Evolutionary conservation across 2,797 vertebrate species (phyloP).

Genomic region (Tapera naevia): DNA sequence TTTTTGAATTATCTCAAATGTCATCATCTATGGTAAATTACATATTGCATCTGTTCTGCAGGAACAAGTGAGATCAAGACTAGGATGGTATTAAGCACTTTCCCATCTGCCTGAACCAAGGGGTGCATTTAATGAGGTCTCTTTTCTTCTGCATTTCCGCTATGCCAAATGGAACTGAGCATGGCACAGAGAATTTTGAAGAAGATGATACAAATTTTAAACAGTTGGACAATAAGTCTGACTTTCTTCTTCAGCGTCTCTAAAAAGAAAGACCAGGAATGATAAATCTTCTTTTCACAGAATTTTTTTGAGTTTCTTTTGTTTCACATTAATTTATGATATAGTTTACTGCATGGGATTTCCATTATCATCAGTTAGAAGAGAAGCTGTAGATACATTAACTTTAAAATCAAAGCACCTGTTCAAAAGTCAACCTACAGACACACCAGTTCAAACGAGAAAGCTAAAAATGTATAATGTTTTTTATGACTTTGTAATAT

Average conservation of each 20-base stretch:
- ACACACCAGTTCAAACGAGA: not conserved
- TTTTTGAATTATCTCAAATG: conserved; percentile 50
- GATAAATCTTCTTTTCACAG: not conserved
- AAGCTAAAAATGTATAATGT: not conserved
- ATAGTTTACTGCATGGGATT: not conserved
- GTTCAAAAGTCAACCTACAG: not conserved
- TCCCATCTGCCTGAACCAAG: conserved; percentile 29
- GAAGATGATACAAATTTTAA: not conserved
- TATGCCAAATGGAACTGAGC: not conserved
- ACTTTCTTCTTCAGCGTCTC: not conserved
- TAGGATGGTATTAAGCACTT: conserved; percentile 1
- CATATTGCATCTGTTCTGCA: conserved; percentile 43
- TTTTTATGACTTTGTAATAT: not conserved
- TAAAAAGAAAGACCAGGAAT: not conserved
- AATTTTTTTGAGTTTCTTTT: not conserved
- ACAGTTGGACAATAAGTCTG: not conserved
- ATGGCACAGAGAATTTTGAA: not conserved
- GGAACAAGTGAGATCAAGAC: conserved; percentile 8
- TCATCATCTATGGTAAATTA: conserved; percentile 31
- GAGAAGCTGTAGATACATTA: not conserved
- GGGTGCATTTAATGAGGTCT: conserved; percentile 3
- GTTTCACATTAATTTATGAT: not conserved
- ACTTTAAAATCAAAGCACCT: not conserved
- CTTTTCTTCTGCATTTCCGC: not conserved
- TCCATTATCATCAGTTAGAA: not conserved